Conservation (phyloP, 2,888 invertebrate species). For the Ochropacha duplaris region DNA sequence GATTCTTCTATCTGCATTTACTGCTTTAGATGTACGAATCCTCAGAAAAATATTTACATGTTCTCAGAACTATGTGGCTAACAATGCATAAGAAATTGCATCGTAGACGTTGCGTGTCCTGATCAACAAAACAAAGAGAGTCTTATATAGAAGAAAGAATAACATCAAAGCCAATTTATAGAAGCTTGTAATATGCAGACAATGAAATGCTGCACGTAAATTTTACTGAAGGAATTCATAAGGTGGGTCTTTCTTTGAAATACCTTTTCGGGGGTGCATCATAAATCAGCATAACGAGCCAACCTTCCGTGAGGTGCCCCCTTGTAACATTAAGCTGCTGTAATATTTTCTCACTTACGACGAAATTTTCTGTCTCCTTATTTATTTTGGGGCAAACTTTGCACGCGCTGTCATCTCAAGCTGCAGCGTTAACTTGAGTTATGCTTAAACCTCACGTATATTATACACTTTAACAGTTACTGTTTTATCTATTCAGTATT, state of each 20-base stretch:
- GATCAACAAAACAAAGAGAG: background rate
- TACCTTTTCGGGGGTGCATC: slow-evolving; percentile 65
- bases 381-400: slow-evolving; percentile 65
- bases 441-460: slow-evolving; percentile 27
- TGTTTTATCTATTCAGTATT: background rate
- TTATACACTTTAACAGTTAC: slow-evolving; percentile 6
- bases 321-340: slow-evolving; percentile 76
- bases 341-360: slow-evolving; percentile 82
- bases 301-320: slow-evolving; percentile 73
- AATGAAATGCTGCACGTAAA: slow-evolving; percentile 51
- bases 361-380: slow-evolving; percentile 77
- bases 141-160: background rate
- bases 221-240: slow-evolving; percentile 60
- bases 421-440: slow-evolving; percentile 43
- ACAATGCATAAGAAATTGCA: background rate
- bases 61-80: background rate
- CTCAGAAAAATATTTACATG: no score
- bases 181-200: slow-evolving; percentile 27
- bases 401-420: slow-evolving; percentile 63
- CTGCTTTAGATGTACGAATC: background rate
- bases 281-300: slow-evolving; percentile 80
- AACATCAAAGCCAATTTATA: slow-evolving; percentile 1
- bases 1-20: background rate
- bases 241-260: slow-evolving; percentile 59
- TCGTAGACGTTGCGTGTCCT: background rate